Evolutionary conservation across 2,888 invertebrate species (phyloP).

Genomic region (Sinodicranocentrus sp.): DNA sequence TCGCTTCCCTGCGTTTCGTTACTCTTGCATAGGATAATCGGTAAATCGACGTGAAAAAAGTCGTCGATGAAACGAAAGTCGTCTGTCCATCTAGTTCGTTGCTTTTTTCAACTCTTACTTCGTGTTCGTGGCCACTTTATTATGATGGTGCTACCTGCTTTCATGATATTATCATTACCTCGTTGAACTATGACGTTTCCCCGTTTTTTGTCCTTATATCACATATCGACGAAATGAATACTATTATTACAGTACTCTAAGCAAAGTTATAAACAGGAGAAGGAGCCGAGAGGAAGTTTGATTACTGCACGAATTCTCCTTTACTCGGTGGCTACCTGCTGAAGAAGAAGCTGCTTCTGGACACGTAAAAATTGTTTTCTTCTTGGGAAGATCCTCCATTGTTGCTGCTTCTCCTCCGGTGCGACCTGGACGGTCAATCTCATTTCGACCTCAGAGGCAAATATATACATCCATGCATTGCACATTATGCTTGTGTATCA

Average conservation of each 20-base stretch:
- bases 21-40: slow-evolving; percentile 18
- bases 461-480: not conserved
- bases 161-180: slow-evolving; percentile 63
- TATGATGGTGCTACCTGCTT: slow-evolving; percentile 28
- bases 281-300: slow-evolving; percentile 41
- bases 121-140: slow-evolving; percentile 62
- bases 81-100: slow-evolving; percentile 16
- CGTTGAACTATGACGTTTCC: slow-evolving; percentile 40
- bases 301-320: slow-evolving; percentile 38
- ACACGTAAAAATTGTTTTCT: slow-evolving; percentile 30
- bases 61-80: slow-evolving; percentile 35
- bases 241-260: slow-evolving; percentile 44
- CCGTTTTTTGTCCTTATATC: slow-evolving; percentile 16
- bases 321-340: slow-evolving; percentile 31
- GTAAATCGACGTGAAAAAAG: slow-evolving; percentile 27
- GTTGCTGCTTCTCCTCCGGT: not conserved
- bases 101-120: slow-evolving; percentile 16
- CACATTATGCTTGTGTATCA: slow-evolving; percentile 25
- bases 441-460: slow-evolving; percentile 17
- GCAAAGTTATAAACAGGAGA: slow-evolving; percentile 4
- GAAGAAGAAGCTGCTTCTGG: slow-evolving; percentile 39
- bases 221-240: slow-evolving; percentile 6
- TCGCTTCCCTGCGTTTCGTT: not conserved
- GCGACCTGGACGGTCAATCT: slow-evolving; percentile 2
- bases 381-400: not conserved